Evolutionary conservation across 2,888 invertebrate species (phyloP), one percentile per base, ranked within the genome.

Genomic region (Limnephilus marmoratus): DNA sequence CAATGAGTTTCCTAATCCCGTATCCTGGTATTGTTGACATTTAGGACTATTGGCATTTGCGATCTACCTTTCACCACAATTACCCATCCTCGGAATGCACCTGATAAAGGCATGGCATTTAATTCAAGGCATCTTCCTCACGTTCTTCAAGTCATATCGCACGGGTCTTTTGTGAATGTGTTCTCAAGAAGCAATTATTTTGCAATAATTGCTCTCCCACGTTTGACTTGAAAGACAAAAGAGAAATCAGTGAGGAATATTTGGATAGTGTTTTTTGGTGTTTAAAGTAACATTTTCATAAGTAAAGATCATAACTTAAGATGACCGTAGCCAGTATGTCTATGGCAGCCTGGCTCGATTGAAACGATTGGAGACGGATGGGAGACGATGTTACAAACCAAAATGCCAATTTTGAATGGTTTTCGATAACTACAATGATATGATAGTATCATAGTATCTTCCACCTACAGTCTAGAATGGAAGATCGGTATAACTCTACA

Each of bases 41-140:
- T 68, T 68, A 68, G n/a, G 7, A 24, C 68, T 24, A 24, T n/a
- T 68, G 68, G 68, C 68, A 68, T 68, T 68, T 68, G 24, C 1
- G 5, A 2, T 24, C 24, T 24, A 24, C 24, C 68, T 68, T 68
- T 68, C 68, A 68, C 68, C 68, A n/a, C 24, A 24, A 68, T 68
- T 68, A 68, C 68, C 68, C 68, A 68, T 68, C 68, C 68, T 68
- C 24, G 24, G 68, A 68, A 68, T 68, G 68, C 68, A 68, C 24
- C 68, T n/a, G 68, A 68, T 68, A 68, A 68, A 68, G 68, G 68
- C n/a, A 68, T 68, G 68, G 68, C 68, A 68, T 68, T 68, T 68
- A 68, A 68, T 68, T 68, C 68, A 9, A n/a, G 9, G 24, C 68
- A 68, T 68, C 68, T 68, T 68, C 68, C 24, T 68, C 68, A n/a